Evolutionary conservation across 2,113 vertebrate genomes (phyloP).

Genomic region (Ophthalmolycus amberensis): DNA sequence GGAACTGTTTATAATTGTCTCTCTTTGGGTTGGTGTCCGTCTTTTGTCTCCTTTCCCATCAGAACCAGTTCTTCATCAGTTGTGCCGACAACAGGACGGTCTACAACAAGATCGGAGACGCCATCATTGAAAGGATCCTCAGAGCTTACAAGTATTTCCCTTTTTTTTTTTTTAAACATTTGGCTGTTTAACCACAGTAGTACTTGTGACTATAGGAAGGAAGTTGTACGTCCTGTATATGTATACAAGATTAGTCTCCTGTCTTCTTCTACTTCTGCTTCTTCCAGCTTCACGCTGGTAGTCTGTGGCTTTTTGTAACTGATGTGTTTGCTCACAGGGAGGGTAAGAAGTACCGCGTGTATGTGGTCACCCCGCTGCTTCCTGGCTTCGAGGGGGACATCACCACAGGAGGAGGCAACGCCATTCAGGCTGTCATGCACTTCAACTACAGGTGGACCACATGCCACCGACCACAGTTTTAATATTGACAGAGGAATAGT

Average conservation of each 20-base stretch:
- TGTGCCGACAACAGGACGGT: constrained; percentile 93
- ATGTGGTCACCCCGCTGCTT: constrained; percentile 93
- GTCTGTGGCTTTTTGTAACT: not conserved
- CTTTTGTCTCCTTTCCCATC: constrained; percentile 31
- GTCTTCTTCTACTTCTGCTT: not conserved
- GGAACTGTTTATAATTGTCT: not conserved
- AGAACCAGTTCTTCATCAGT: constrained; percentile 99
- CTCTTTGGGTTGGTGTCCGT: not conserved
- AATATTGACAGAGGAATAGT: constrained; percentile 4
- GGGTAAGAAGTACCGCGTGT: constrained; percentile 90
- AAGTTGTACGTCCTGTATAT: not conserved
- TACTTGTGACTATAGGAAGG: not conserved
- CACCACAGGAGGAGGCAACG: constrained; percentile 93
- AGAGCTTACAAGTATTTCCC: constrained; percentile 91
- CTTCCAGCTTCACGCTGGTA: no score
- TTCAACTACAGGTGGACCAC: constrained; percentile 94
- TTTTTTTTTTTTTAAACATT: not conserved
- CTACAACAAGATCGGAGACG: constrained; percentile 94
- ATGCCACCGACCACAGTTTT: not conserved
- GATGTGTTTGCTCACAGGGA: constrained; percentile 82
- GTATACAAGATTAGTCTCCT: not conserved
- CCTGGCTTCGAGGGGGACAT: constrained; percentile 99
- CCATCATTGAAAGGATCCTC: constrained; percentile 93
- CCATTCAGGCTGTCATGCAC: constrained; percentile 97
- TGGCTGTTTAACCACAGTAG: not conserved